Conservation (phyloP, 1,140 invertebrate genomes). For the Pectinophora gossypiella region DNA sequence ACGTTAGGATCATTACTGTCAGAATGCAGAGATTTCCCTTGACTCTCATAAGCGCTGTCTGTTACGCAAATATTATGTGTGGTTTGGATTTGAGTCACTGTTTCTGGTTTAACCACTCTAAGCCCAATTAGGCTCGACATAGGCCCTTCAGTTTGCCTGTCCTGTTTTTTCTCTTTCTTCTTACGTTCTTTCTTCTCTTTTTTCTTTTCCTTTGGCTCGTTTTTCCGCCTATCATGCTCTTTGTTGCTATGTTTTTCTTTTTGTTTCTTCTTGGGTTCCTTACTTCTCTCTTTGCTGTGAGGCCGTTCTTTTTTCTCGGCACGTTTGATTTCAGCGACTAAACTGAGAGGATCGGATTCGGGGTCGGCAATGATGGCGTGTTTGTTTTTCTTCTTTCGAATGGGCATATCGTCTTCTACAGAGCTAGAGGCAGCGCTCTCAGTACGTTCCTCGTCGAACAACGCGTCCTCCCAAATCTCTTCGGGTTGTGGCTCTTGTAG, state of each 20-base stretch:
- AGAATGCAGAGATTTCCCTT: slow-evolving; percentile 46
- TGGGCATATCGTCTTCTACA: slow-evolving; percentile 9
- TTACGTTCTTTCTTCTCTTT: slow-evolving; percentile 11
- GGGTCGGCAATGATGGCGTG: slow-evolving; percentile 20
- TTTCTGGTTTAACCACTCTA: slow-evolving; percentile 43
- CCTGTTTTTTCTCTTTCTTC: slow-evolving; percentile 12
- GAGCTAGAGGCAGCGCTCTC: slow-evolving; percentile 23
- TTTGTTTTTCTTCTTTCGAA: slow-evolving; percentile 39
- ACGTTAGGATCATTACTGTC: slow-evolving; percentile 41
- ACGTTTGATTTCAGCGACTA: slow-evolving; percentile 25
- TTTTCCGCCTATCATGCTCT: not conserved
- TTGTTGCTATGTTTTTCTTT: slow-evolving; percentile 18
- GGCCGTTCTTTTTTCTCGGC: slow-evolving; percentile 36
- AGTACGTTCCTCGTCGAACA: slow-evolving; percentile 22
- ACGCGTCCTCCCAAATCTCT: slow-evolving; percentile 35
- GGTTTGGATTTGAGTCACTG: too few species aligned
- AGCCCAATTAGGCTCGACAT: slow-evolving; percentile 50
- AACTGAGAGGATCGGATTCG: slow-evolving; percentile 46
- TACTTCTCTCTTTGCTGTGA: slow-evolving; percentile 42
- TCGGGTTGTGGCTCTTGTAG: slow-evolving; percentile 42
- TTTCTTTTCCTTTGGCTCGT: slow-evolving; percentile 14
- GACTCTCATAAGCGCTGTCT: slow-evolving; percentile 52
- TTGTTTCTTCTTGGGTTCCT: slow-evolving; percentile 18
- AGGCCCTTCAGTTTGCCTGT: slow-evolving; percentile 14
- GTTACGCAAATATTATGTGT: slow-evolving; percentile 14